Evolutionary conservation across 2,888 invertebrate species (phyloP).

Genomic region (Dioctria linearis): DNA sequence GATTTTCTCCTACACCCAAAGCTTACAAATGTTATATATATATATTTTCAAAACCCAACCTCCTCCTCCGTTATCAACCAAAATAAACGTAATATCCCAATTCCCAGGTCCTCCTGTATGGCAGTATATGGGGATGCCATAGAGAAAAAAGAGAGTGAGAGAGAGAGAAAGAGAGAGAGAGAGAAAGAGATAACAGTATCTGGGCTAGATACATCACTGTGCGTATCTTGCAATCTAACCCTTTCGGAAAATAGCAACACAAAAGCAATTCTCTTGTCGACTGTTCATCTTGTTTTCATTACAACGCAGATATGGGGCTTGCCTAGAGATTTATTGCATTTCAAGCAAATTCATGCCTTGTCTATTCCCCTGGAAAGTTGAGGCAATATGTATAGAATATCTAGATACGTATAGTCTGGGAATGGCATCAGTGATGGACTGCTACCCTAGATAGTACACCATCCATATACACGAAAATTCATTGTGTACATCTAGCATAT

Average conservation of each 20-base stretch:
- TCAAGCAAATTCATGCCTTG: slow-evolving; percentile 45
- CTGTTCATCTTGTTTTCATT: slow-evolving; percentile 50
- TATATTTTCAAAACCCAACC: neutral
- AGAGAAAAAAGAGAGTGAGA: no score
- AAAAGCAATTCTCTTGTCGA: slow-evolving; percentile 45
- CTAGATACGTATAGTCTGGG: neutral
- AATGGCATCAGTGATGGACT: slow-evolving; percentile 21
- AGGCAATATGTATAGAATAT: neutral
- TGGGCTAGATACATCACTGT: neutral
- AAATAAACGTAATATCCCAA: neutral
- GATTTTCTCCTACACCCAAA: neutral
- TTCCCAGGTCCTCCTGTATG: no score
- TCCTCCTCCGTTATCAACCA: neutral
- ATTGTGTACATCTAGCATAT: neutral
- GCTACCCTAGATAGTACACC: slow-evolving; percentile 12
- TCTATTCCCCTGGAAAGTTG: slow-evolving; percentile 30
- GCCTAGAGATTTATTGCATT: slow-evolving; percentile 43
- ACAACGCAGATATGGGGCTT: slow-evolving; percentile 20
- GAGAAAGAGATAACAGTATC: no score
- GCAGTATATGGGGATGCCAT: no score
- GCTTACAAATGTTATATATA: neutral
- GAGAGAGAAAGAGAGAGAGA: no score
- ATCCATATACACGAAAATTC: neutral
- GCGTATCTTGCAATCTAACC: slow-evolving; percentile 28
- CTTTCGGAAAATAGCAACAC: slow-evolving; percentile 10